Conservation (phyloP, 2,797 vertebrate genomes). For the Neosilurus mollespiculum region DNA sequence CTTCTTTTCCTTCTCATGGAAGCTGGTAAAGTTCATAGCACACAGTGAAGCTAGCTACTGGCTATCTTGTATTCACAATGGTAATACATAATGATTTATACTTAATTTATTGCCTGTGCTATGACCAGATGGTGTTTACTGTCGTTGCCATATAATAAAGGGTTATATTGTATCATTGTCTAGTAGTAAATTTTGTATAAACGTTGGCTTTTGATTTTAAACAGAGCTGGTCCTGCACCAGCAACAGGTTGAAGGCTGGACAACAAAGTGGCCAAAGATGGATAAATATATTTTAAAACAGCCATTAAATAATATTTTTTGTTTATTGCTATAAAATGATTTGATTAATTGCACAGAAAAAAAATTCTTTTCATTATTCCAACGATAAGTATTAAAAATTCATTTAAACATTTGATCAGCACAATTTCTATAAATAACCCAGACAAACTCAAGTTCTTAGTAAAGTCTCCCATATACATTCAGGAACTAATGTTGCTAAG, state of each 20-base stretch:
- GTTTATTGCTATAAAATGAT: too few relatives aligned
- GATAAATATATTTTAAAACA: not conserved
- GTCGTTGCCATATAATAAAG: too few relatives aligned
- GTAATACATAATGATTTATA: too few relatives aligned
- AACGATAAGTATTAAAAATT: not conserved
- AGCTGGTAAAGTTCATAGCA: too few relatives aligned
- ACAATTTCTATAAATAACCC: not conserved
- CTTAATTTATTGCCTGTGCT: too few relatives aligned
- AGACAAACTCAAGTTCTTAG: not conserved
- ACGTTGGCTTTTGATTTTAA: not conserved
- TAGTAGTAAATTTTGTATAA: not conserved
- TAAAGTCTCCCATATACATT: not conserved
- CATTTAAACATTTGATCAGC: constrained; percentile 3
- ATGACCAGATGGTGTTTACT: too few relatives aligned
- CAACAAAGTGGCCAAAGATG: not conserved
- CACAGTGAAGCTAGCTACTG: too few relatives aligned
- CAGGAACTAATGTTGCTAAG: not conserved
- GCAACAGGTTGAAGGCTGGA: not conserved
- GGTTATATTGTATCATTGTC: not conserved
- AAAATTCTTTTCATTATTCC: not conserved
- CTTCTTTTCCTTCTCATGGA: too few relatives aligned
- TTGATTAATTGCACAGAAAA: not conserved
- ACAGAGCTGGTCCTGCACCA: not conserved
- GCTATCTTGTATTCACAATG: too few relatives aligned
- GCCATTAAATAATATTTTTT: not conserved